These are phyloP conservation scores for Galago senegalensis DNA, from an alignment of 2,797 vertebrate genomes.

Conservation along the genomic window DNA sequence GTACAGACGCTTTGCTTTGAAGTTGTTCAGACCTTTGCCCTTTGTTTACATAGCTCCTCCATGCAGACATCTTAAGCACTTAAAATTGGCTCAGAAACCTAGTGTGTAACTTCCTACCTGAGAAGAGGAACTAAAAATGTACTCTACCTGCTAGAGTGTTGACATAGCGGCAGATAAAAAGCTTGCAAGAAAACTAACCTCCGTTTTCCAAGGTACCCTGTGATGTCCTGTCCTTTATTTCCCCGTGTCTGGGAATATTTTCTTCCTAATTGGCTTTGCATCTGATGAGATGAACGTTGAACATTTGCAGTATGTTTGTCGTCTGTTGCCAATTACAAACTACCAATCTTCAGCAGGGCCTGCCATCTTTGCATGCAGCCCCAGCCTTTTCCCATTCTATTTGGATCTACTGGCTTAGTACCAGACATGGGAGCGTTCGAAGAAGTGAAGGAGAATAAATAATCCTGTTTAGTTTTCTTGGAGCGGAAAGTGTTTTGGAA, in stretches of 20 bases:
- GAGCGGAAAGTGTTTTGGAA: conserved; percentile 80
- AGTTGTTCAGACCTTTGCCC: conserved; percentile 48
- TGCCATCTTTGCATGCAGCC: conserved; percentile 73
- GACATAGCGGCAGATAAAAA: conserved; percentile 78
- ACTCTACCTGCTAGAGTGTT: conserved; percentile 74
- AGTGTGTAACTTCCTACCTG: conserved; percentile 69
- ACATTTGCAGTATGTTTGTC: conserved; percentile 72
- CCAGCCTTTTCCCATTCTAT: conserved; percentile 29
- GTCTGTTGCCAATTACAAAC: conserved; percentile 75
- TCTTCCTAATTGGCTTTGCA: conserved; percentile 83
- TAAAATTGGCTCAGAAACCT: conserved; percentile 39
- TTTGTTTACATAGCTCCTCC: conserved; percentile 54
- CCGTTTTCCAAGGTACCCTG: conserved; percentile 64
- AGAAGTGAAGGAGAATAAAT: conserved; percentile 68
- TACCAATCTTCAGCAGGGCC: conserved; percentile 56
- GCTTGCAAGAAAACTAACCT: conserved; percentile 71
- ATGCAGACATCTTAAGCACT: conserved; percentile 40
- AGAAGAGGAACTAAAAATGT: conserved; percentile 76
- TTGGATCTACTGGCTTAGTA: conserved; percentile 74
- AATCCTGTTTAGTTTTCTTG: conserved; percentile 78
- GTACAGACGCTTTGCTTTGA: background rate
- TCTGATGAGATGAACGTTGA: conserved; percentile 82
- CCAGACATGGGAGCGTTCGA: conserved; percentile 49
- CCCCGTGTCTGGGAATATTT: conserved; percentile 62
- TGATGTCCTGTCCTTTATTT: conserved; percentile 70